phyloP scores from a whole-genome alignment of 2,888 invertebrate genomes.

The Cataglyphis livida region DNA sequence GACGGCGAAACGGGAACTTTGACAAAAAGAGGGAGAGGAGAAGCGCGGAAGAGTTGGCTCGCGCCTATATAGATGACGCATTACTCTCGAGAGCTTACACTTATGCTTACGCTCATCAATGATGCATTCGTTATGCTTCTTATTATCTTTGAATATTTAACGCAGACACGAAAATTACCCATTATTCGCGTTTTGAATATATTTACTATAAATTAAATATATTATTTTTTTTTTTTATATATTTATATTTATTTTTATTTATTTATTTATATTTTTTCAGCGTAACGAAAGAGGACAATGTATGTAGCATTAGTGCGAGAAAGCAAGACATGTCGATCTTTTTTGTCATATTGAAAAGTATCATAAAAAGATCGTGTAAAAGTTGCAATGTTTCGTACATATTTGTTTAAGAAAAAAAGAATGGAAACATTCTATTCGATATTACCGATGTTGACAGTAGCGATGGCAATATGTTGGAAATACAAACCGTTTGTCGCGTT shows the following conservation, averaged over 20 bases:
- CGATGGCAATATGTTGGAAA: neutral
- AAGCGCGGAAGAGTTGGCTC: constrained; percentile 44
- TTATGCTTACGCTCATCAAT: neutral
- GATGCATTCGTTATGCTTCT: constrained; percentile 2
- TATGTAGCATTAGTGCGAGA: neutral
- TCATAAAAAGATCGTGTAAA: neutral
- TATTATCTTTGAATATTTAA: neutral
- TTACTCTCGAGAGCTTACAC: constrained; percentile 29
- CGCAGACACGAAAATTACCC: neutral
- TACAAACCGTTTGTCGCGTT: neutral
- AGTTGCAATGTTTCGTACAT: neutral
- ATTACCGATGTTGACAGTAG: neutral
- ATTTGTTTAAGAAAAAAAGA: neutral
- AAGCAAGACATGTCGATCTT: neutral
- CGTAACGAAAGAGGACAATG: neutral
- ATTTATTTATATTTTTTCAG: neutral
- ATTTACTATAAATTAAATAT: neutral
- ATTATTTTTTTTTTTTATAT: neutral
- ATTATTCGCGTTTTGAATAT: neutral
- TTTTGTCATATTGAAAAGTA: neutral
- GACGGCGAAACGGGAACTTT: constrained; percentile 67
- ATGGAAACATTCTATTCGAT: neutral
- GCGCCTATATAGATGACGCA: constrained; percentile 44
- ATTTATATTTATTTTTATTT: neutral
- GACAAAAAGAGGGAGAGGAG: constrained; percentile 62